Conservation (phyloP, 2,797 vertebrate species). For the Mionectes olivaceus region DNA sequence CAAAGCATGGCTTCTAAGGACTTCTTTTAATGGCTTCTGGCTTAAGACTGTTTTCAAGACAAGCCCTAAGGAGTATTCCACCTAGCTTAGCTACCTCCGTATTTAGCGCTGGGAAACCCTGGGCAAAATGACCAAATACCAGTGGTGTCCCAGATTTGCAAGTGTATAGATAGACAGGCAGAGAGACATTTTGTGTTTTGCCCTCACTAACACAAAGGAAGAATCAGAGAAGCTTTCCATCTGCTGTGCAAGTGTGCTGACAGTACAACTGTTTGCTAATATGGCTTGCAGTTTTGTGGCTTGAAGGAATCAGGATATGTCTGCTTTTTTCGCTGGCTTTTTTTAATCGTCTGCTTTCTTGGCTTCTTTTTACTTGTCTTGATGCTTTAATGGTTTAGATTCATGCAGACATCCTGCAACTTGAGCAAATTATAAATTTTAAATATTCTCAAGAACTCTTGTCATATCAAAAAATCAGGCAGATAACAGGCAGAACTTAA, state of each 20-base stretch:
- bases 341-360: background rate
- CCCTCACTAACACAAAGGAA: background rate
- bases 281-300: background rate
- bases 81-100: background rate
- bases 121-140: background rate
- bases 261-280: background rate
- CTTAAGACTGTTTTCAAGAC: background rate
- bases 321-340: background rate
- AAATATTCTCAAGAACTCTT: conserved; percentile 24
- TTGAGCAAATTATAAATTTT: conserved; percentile 32
- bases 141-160: background rate
- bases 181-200: background rate
- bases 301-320: conserved; percentile 17
- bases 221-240: conserved; percentile 26
- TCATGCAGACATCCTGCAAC: conserved; percentile 10
- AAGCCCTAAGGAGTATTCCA: background rate
- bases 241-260: conserved; percentile 13
- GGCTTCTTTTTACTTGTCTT: background rate
- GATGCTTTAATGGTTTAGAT: conserved; percentile 13
- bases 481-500: conserved; percentile 33
- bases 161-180: background rate
- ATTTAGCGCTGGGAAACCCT: background rate
- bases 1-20: background rate
- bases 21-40: background rate
- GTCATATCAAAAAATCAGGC: conserved; percentile 51